Base-by-base conservation (phyloP, 2,113 vertebrate species). In the Ascaphus truei region DNA sequence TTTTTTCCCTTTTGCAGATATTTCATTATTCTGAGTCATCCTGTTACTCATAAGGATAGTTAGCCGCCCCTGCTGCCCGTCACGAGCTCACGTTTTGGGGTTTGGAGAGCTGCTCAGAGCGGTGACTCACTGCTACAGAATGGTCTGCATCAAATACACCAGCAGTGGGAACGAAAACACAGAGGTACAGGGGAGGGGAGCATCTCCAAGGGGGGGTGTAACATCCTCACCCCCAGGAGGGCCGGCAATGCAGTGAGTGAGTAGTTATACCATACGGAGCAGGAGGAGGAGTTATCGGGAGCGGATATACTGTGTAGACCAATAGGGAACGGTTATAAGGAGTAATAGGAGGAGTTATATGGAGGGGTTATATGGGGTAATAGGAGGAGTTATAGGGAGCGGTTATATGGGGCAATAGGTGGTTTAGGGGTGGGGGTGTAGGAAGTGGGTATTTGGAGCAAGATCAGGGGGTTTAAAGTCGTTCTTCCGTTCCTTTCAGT, bases 121-220 rank as follows among this genome's bases (percentile, higher is more conserved):
- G n/a, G 41, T 69, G 66, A 59, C 66, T 69, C 66, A 69, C 37
- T 69, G 43, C 55, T 69, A 20, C n/a, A n/a, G n/a, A n/a, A n/a
- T 69, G 55, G 60, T 69, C 55, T 69, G 33, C 30, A 29, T 16
- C 7, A 68, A 68, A 59, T 31, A 69, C 41, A 68, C 20, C 10
- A 59, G 33, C 43, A 27, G 8, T 47, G 39, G 26, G 52, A 27
- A 29, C 51, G 31, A 64, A 36, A 18, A 36, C 25, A 41, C 31
- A 65, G n/a, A n/a, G n/a, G n/a, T 18, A 37, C 48, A 25, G 51
- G 51, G 45, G 9, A 53, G 12, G 23, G 50, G 33, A 55, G 23
- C 18, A 23, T 16, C 34, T 15, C 27, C 51, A 36, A 56, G 30
- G 20, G 30, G 36, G 63, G 53, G 29, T n/a, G 48, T n/a, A 18